phyloP scores from a whole-genome alignment of 30 jellyfish, hydroid and myxozoan species.

The Calvadosia cruxmelitensis region DNA sequence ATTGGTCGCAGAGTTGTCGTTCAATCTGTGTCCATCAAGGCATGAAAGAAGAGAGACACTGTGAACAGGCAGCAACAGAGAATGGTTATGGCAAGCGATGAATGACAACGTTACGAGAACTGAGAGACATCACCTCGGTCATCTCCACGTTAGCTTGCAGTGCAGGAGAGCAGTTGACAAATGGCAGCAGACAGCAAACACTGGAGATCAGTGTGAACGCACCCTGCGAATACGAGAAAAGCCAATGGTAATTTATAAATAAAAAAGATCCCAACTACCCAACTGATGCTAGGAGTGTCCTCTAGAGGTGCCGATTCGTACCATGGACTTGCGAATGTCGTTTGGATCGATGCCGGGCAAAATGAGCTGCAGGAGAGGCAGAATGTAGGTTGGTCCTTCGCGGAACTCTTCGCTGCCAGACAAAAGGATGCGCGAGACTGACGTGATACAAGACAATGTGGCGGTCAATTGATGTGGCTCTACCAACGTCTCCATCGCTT shows the following conservation, averaged over 20 bases:
- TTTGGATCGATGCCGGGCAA: conserved; percentile 91
- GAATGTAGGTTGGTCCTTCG: conserved; percentile 61
- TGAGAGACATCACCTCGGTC: conserved; percentile 86
- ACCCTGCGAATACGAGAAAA: conserved; percentile 10
- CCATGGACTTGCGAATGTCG: conserved; percentile 80
- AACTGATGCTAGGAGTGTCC: no score
- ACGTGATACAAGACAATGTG: conserved; percentile 70
- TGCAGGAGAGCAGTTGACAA: conserved; percentile 77
- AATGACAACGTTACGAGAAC: no score
- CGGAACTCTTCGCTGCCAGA: conserved; percentile 58
- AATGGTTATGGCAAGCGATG: no score
- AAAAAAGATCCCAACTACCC: not conserved
- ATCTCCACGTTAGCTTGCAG: conserved; percentile 42
- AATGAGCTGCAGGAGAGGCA: conserved; percentile 54
- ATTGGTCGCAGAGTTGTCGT: conserved; percentile 53
- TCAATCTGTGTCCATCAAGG: conserved; percentile 27
- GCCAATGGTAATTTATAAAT: no score
- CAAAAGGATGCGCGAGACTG: conserved; percentile 50
- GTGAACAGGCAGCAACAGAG: no score
- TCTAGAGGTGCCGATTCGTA: no score
- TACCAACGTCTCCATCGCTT: conserved; percentile 71
- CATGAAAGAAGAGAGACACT: no score
- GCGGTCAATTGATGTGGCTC: conserved; percentile 93
- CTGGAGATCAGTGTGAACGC: conserved; percentile 58
- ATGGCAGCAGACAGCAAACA: conserved; percentile 56